These are phyloP conservation scores for Temnopleurus reevesii DNA, from an alignment of 53 echinoderm and acorn worm species.

Conservation along the genomic window DNA sequence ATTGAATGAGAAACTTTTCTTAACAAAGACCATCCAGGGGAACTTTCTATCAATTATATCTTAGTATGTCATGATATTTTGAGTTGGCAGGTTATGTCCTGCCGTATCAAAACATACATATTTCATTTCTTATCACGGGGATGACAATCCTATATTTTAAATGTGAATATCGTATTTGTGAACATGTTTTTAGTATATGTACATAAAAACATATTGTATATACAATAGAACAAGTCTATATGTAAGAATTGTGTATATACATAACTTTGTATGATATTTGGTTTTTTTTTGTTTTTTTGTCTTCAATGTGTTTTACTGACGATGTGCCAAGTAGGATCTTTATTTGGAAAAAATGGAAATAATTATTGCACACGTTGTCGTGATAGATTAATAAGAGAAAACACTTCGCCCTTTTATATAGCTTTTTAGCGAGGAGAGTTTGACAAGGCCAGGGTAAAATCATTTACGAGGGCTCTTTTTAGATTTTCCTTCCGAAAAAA, in stretches of 20 bases:
- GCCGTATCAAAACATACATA: not conserved
- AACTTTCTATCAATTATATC: no score
- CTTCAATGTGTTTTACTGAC: not conserved
- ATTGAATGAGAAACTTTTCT: no score
- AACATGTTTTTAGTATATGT: not conserved
- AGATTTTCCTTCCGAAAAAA: no score
- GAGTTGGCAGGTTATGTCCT: not conserved
- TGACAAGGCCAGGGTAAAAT: no score
- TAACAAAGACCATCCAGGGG: no score
- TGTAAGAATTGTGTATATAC: not conserved
- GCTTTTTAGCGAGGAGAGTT: no score
- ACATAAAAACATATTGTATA: not conserved
- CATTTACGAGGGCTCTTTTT: no score
- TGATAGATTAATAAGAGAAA: no score
- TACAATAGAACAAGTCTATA: not conserved
- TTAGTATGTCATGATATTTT: not conserved
- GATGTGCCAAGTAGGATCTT: conserved; percentile 5
- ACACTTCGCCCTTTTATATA: no score
- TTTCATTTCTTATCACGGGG: not conserved
- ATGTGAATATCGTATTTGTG: not conserved
- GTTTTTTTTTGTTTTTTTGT: not conserved
- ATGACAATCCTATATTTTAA: no score
- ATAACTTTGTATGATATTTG: not conserved
- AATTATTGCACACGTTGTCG: no score
- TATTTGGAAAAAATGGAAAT: not conserved